A percentile compares a stretch with the other conserved stretches of the same genome.
Evolutionary conservation across 2,888 invertebrate genomes (phyloP).

Genomic region (Hipparchia sbordonii): DNA sequence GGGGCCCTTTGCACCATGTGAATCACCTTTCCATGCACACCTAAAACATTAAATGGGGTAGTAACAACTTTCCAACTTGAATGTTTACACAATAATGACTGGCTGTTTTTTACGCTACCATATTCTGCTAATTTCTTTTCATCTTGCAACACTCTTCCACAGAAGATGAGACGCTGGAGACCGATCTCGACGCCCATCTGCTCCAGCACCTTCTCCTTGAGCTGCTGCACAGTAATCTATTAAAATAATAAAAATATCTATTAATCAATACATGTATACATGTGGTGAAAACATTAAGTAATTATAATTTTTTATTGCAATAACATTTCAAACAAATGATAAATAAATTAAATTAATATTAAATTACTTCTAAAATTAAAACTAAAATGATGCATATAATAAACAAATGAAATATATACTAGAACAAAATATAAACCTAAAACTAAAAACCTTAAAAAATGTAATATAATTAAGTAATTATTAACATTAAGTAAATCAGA

Average conservation of each 20-base stretch:
- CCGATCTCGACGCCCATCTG: conserved; percentile 91
- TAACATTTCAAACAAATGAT: too few relatives aligned
- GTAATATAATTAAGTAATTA: too few relatives aligned
- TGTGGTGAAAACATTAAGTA: neutral
- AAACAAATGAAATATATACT: too few relatives aligned
- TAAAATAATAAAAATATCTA: neutral
- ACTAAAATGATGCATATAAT: too few relatives aligned
- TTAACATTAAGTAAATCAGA: too few relatives aligned
- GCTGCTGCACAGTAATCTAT: conserved; percentile 90
- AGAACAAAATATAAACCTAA: too few relatives aligned
- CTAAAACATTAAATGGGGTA: conserved; percentile 66
- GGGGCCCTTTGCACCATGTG: conserved; percentile 96
- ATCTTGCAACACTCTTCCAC: conserved; percentile 96
- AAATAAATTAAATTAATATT: too few relatives aligned
- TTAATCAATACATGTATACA: neutral
- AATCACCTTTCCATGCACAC: conserved; percentile 95
- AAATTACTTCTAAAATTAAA: too few relatives aligned
- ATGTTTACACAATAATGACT: too few relatives aligned
- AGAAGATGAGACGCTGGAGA: conserved; percentile 95
- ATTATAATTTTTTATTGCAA: neutral
- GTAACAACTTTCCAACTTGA: neutral
- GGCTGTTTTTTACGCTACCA: conserved; percentile 76
- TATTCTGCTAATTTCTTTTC: conserved; percentile 93
- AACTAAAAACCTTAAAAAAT: too few relatives aligned
- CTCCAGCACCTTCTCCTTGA: conserved; percentile 90